Evolutionary conservation across 2,113 vertebrate genomes (phyloP).

Genomic region (Myocastor coypus): DNA sequence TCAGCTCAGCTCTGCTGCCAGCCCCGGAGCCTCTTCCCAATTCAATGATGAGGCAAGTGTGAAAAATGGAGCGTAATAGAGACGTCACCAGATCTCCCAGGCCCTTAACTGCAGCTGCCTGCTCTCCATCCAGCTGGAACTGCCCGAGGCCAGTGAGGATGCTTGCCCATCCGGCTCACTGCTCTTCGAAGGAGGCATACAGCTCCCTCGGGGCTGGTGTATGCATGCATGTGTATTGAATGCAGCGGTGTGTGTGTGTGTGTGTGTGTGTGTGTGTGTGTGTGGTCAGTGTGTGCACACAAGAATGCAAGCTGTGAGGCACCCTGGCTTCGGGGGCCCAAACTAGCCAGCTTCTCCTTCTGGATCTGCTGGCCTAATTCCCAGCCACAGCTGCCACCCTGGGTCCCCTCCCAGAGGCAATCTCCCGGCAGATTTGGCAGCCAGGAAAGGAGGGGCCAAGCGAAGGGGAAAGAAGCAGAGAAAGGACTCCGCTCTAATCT

Average conservation of each 20-base stretch:
- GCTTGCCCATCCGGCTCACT: not conserved
- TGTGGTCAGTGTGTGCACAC: not conserved
- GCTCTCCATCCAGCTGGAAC: constrained; percentile 42
- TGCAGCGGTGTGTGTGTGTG: not conserved
- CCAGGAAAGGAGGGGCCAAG: constrained; percentile 77
- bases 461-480: not conserved
- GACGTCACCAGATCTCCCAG: constrained; percentile 57
- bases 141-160: constrained; percentile 43
- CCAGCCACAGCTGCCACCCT: constrained; percentile 84
- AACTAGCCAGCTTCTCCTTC: constrained; percentile 87
- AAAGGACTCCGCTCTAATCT: constrained; percentile 86
- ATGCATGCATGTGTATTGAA: not conserved
- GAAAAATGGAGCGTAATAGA: constrained; percentile 71
- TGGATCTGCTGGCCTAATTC: constrained; percentile 87
- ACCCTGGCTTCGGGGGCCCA: constrained; percentile 78
- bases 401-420: constrained; percentile 79
- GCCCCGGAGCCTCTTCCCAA: constrained; percentile 29
- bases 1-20: constrained; percentile 11
- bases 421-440: constrained; percentile 86
- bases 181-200: not conserved
- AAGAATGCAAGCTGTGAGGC: constrained; percentile 47
- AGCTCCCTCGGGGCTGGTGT: not conserved
- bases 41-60: constrained; percentile 62
- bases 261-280: not conserved
- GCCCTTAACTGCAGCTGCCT: not conserved